phyloP scores from a whole-genome alignment of 2,113 vertebrate species.

The Alligator sinensis region DNA sequence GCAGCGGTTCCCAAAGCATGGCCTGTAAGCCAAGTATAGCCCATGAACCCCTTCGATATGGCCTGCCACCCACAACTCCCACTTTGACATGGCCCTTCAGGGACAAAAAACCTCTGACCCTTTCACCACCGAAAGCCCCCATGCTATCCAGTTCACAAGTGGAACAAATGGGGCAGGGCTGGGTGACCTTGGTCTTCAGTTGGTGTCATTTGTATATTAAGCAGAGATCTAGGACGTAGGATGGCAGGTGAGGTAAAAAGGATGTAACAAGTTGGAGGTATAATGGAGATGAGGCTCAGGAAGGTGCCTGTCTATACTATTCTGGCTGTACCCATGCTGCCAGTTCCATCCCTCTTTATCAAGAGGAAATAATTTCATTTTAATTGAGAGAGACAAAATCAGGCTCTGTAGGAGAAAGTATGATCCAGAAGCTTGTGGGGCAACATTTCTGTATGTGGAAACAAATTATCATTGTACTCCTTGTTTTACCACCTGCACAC shows the following conservation, averaged over 20 bases:
- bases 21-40: no score
- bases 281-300: background rate
- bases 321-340: background rate
- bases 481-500: rapidly evolving
- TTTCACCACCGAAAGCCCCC: background rate
- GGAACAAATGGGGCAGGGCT: rapidly evolving
- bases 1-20: no score
- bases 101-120: background rate
- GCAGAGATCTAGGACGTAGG: background rate
- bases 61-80: no score
- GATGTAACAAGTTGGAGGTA: background rate
- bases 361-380: background rate
- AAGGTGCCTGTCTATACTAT: background rate
- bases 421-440: background rate
- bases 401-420: background rate
- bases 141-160: background rate
- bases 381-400: background rate
- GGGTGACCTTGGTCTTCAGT: rapidly evolving
- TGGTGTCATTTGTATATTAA: background rate
- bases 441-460: rapidly evolving
- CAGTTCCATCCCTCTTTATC: slow-evolving; percentile 3
- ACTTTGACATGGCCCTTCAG: no score
- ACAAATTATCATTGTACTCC: rapidly evolving
- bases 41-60: no score
- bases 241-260: background rate